A percentile compares a stretch with the other conserved stretches of the same genome.
Evolutionary conservation across 1,140 invertebrate species (phyloP).

Genomic region (Halictus rubicundus): DNA sequence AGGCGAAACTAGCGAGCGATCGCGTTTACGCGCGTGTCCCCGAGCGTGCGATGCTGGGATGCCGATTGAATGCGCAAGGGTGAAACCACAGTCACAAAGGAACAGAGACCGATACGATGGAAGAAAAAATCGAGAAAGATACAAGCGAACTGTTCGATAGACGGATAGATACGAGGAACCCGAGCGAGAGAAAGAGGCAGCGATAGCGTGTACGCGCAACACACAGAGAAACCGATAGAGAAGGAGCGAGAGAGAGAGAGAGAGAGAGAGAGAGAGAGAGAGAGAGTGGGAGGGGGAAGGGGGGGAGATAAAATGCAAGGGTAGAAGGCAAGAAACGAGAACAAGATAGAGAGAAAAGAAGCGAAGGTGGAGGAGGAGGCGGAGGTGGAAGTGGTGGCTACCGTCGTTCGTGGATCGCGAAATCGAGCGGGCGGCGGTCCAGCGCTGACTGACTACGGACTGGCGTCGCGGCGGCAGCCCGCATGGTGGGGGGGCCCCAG

Average conservation of each 20-base stretch:
- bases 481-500: slow-evolving; percentile 75
- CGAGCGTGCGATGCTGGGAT: slow-evolving; percentile 12
- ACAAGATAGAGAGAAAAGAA: slow-evolving; percentile 52
- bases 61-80: slow-evolving; percentile 33
- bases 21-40: slow-evolving; percentile 12
- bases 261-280: not conserved
- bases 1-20: slow-evolving; percentile 11
- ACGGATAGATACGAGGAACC: slow-evolving; percentile 11
- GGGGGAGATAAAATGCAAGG: slow-evolving; percentile 2
- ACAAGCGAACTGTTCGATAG: not conserved
- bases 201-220: not conserved
- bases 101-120: not conserved
- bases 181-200: not conserved
- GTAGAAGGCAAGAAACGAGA: slow-evolving; percentile 36
- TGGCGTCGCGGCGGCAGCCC: slow-evolving; percentile 76
- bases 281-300: not conserved
- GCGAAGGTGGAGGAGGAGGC: slow-evolving; percentile 55
- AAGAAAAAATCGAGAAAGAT: not conserved
- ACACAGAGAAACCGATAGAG: not conserved
- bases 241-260: not conserved
- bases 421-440: slow-evolving; percentile 80
- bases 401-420: slow-evolving; percentile 70
- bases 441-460: slow-evolving; percentile 80
- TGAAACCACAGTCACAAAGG: slow-evolving; percentile 5
- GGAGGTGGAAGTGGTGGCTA: slow-evolving; percentile 62